Conservation (phyloP, 2,797 vertebrate genomes). For the Triplophysa bombifrons region DNA sequence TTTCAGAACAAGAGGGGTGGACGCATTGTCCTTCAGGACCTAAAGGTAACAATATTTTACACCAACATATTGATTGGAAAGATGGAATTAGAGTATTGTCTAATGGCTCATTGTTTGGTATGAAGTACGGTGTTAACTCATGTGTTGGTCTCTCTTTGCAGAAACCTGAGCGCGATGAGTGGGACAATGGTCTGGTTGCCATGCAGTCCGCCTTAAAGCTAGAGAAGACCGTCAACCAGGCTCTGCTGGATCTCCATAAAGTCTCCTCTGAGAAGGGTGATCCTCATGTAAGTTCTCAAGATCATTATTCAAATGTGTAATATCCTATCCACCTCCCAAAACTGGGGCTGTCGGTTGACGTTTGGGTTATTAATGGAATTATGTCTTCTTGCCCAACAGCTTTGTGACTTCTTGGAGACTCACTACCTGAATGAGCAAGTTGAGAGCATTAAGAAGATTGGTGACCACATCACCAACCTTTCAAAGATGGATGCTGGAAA, state of each 20-base stretch:
- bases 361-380: not conserved
- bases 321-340: not conserved
- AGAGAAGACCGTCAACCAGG: slow-evolving; percentile 91
- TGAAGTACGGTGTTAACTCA: not conserved
- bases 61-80: not conserved
- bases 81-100: not conserved
- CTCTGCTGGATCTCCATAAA: slow-evolving; percentile 85
- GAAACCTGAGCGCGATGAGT: slow-evolving; percentile 92
- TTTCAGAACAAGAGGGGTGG: slow-evolving; percentile 88
- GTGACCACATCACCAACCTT: slow-evolving; percentile 76
- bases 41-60: slow-evolving; percentile 70
- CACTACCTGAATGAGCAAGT: slow-evolving; percentile 94
- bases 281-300: slow-evolving; percentile 77
- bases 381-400: slow-evolving; percentile 63
- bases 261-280: slow-evolving; percentile 75
- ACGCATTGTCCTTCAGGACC: slow-evolving; percentile 85
- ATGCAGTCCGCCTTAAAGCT: slow-evolving; percentile 88
- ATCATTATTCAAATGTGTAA: not conserved
- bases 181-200: slow-evolving; percentile 90
- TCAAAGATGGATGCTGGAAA: slow-evolving; percentile 83
- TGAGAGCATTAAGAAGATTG: slow-evolving; percentile 88
- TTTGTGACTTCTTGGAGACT: slow-evolving; percentile 92
- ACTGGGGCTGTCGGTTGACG: not conserved
- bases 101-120: too few relatives aligned
- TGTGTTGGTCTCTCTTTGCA: slow-evolving; percentile 54